Evolutionary conservation across 2,888 invertebrate genomes (phyloP).

Genomic region (Chrysotoxum bicinctum): DNA sequence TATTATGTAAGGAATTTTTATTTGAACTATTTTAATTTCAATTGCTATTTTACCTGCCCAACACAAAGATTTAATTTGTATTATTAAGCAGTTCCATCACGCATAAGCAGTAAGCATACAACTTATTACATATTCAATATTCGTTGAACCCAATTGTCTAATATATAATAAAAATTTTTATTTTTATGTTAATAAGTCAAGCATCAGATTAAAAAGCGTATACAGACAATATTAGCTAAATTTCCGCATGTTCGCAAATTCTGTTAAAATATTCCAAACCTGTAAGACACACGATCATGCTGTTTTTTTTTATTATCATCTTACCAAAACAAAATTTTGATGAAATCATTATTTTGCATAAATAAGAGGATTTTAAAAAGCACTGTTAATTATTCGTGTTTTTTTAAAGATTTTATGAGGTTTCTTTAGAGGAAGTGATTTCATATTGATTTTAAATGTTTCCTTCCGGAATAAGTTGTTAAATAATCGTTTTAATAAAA

Average conservation of each 20-base stretch:
- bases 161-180: not conserved
- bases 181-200: slow-evolving; percentile 6
- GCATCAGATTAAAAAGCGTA: not conserved
- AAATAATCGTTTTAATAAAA: not conserved
- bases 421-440: not conserved
- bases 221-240: not conserved
- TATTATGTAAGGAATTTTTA: no score
- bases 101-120: not conserved
- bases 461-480: not conserved
- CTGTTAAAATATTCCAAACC: slow-evolving; percentile 8
- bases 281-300: not conserved
- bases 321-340: slow-evolving; percentile 13
- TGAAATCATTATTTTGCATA: not conserved
- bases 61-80: not conserved
- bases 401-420: not conserved
- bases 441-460: not conserved
- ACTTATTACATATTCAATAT: slow-evolving; percentile 37
- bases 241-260: slow-evolving; percentile 44
- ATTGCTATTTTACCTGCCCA: not conserved
- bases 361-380: not conserved
- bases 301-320: slow-evolving; percentile 4
- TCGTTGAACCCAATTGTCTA: slow-evolving; percentile 28
- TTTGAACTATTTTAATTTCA: not conserved
- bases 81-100: not conserved
- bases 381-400: not conserved